Evolutionary conservation across 1,140 invertebrate genomes (phyloP).

Genomic region (Pseudomyrmex cubaensis): DNA sequence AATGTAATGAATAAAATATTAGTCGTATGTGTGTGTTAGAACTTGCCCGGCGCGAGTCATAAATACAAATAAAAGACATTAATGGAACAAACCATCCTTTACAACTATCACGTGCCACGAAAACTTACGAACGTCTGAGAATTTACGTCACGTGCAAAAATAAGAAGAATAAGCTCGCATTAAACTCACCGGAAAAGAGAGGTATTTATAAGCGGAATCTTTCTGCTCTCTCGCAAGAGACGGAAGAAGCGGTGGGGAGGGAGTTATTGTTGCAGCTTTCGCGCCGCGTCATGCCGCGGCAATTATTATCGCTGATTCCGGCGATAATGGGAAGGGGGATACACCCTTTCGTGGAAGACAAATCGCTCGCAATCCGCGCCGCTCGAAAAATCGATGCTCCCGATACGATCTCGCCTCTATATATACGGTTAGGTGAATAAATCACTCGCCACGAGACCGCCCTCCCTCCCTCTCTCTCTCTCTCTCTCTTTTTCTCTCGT

Average conservation of each 20-base stretch:
- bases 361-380: slow-evolving; percentile 56
- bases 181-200: neutral
- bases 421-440: slow-evolving; percentile 47
- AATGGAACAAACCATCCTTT: slow-evolving; percentile 11
- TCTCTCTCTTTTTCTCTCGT: no score
- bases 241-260: neutral
- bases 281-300: slow-evolving; percentile 30
- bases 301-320: slow-evolving; percentile 48
- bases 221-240: neutral
- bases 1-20: slow-evolving; percentile 32
- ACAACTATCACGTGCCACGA: neutral
- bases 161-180: slow-evolving; percentile 17
- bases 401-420: slow-evolving; percentile 55
- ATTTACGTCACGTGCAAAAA: slow-evolving; percentile 9
- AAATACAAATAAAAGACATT: slow-evolving; percentile 29
- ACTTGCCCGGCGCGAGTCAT: neutral
- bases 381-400: slow-evolving; percentile 57
- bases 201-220: slow-evolving; percentile 2
- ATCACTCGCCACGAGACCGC: slow-evolving; percentile 48
- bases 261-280: neutral
- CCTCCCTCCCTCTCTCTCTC: neutral
- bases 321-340: slow-evolving; percentile 14
- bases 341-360: slow-evolving; percentile 40
- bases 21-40: neutral
- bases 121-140: slow-evolving; percentile 7